These are phyloP conservation scores for Epizoanthus scotinus DNA, from an alignment of 92 coral and sea anemone genomes.

Conservation along the genomic window DNA sequence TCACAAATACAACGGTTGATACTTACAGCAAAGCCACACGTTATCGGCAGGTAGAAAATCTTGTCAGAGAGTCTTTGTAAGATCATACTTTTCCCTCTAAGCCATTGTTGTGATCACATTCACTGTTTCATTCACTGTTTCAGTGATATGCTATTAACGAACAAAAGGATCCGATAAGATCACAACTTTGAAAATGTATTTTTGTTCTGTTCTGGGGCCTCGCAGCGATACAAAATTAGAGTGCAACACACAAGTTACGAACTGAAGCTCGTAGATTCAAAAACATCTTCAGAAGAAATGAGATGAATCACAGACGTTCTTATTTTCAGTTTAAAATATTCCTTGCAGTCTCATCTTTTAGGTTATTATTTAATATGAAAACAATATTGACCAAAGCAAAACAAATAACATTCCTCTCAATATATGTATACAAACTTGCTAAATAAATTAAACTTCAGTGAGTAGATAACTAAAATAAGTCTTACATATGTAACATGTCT, in stretches of 20 bases:
- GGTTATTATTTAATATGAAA: no score
- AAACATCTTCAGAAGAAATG: no score
- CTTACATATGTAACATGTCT: no score
- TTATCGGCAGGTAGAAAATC: neutral
- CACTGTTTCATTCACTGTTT: neutral
- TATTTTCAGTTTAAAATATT: no score
- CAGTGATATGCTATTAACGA: neutral
- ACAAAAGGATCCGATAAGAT: constrained; percentile 1
- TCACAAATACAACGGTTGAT: neutral
- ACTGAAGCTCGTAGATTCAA: neutral
- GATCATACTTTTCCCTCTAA: constrained; percentile 12
- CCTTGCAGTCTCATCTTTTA: no score
- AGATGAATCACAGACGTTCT: no score
- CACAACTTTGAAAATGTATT: neutral
- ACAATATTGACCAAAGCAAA: no score
- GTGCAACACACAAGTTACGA: neutral
- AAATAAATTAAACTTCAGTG: no score
- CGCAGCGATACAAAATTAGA: constrained; percentile 6
- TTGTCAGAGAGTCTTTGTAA: constrained; percentile 6
- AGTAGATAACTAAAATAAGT: no score
- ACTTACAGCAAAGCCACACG: constrained; percentile 5
- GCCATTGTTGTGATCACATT: neutral
- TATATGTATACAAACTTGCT: no score
- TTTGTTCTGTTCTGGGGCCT: neutral
- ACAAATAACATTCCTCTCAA: no score